Evolutionary conservation across 2,113 vertebrate species (phyloP), one percentile per base, ranked within the genome.

Genomic region (Falco punctatus): DNA sequence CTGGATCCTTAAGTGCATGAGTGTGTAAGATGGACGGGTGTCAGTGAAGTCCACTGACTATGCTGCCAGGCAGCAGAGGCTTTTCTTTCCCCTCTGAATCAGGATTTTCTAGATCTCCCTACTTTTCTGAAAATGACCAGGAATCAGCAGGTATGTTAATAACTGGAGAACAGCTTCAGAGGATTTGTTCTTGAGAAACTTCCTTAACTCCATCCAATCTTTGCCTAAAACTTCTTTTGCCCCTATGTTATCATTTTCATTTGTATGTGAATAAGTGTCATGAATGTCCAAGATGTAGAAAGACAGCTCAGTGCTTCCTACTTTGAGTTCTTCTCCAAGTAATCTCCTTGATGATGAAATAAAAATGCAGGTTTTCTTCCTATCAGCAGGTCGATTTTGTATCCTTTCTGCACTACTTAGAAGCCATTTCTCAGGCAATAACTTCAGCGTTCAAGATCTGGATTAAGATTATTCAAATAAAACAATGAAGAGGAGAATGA

Each of bases 21-120:
- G 4, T 24, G 33, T 2, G 0, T 51, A 28, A 62, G 24, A n/a
- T 0, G 1, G 30, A n/a, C 0, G 1, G 30, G 11, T 79, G 26
- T n/a, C 30, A 65, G 6, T 30, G 44, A 23, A 54, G 33, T 54
- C 16, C 38, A 38, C 42, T 48, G 23, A 58, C 42, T 0, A 0
- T 38, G 18, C 17, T 66, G 21, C 15, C 15, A 23, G 20, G 14
- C 14, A 61, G 16, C 9, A 61, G 13, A 13, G 18, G 8, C 19
- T 90, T 51, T 58, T 71, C 15, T 66, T 40, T 40, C n/a, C 42
- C 8, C 8, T 73, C 24, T 58, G 42, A 90, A 52, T 52, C 17
- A 69, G 42, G 35, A 62, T 81, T 81, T 92, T 81, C 32, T 30
- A 66, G n/a, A 19, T 71, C 6, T 55, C 51, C n/a, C 35, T 66